Conservation (phyloP, 1,140 invertebrate species). For the Condylostylus longicornis region DNA sequence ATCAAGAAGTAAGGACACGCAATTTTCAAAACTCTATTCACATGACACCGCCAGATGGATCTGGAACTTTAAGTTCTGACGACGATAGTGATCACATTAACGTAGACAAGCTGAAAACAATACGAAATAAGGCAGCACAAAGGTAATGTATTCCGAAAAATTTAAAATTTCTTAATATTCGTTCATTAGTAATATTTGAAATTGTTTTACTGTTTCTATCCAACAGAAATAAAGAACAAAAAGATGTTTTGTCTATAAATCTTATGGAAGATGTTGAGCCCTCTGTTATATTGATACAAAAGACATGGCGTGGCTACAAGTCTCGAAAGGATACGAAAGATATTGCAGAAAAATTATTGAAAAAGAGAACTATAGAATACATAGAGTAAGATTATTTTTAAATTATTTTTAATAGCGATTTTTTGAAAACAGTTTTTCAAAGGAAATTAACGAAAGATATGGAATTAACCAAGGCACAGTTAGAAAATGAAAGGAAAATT, state of each 20-base stretch:
- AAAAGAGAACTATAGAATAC: constrained; percentile 66
- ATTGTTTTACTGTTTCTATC: not conserved
- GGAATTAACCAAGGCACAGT: constrained; percentile 60
- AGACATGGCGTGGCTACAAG: constrained; percentile 74
- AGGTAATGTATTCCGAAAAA: constrained; percentile 16
- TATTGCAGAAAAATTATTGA: constrained; percentile 61
- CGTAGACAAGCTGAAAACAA: constrained; percentile 31
- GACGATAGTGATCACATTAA: constrained; percentile 31
- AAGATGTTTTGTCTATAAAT: constrained; percentile 7
- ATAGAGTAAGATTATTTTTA: constrained; percentile 49
- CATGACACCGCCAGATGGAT: constrained; percentile 1
- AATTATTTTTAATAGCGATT: not conserved
- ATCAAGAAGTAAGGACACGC: constrained; percentile 6
- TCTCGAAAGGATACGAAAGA: constrained; percentile 61
- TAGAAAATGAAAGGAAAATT: constrained; percentile 73
- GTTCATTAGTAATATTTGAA: not conserved
- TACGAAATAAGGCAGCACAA: constrained; percentile 32
- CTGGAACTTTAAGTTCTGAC: constrained; percentile 20
- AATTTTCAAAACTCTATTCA: constrained; percentile 5
- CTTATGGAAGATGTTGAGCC: constrained; percentile 20
- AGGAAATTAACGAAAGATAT: constrained; percentile 64
- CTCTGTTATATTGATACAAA: constrained; percentile 68
- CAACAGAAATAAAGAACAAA: constrained; percentile 11
- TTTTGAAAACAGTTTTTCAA: constrained; percentile 23
- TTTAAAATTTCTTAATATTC: not conserved